Conservation (phyloP, 2,888 invertebrate genomes). For the Erebia epiphron region DNA sequence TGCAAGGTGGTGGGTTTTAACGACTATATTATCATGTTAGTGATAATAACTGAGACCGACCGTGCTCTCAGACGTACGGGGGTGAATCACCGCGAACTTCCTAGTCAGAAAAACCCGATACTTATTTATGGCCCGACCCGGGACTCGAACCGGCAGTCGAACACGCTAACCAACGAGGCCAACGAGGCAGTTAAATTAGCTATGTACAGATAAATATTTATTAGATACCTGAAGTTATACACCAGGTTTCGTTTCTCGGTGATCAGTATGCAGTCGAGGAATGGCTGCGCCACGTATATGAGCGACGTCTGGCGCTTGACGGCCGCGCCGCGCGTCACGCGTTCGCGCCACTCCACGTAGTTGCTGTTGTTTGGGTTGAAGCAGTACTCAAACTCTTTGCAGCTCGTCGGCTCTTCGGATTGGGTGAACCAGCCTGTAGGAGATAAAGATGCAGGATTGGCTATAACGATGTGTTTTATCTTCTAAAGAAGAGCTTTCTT, state of each 20-base stretch:
- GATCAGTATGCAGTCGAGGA: conserved; percentile 91
- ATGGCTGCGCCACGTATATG: conserved; percentile 90
- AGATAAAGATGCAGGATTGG: background rate
- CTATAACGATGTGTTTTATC: background rate
- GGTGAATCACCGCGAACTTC: too few relatives aligned
- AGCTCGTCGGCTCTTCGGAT: conserved; percentile 88
- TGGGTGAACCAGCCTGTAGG: conserved; percentile 91
- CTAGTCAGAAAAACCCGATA: too few relatives aligned
- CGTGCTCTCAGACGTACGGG: too few relatives aligned
- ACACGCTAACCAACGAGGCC: too few relatives aligned
- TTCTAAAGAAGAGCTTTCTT: too few relatives aligned
- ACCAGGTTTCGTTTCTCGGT: conserved; percentile 94
- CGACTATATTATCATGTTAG: too few relatives aligned
- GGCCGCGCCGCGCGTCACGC: conserved; percentile 84
- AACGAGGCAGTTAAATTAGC: too few relatives aligned
- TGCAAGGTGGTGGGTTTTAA: too few relatives aligned
- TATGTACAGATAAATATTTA: too few relatives aligned
- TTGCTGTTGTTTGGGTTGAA: conserved; percentile 85
- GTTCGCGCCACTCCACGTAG: conserved; percentile 94
- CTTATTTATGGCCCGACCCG: too few relatives aligned
- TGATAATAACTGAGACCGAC: too few relatives aligned
- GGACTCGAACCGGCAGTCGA: too few relatives aligned
- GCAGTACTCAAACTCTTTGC: conserved; percentile 92
- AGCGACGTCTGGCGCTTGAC: conserved; percentile 87
- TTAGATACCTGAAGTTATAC: conserved; percentile 87